phyloP scores from a whole-genome alignment of 2,113 vertebrate genomes.

The Callaeas wilsoni region DNA sequence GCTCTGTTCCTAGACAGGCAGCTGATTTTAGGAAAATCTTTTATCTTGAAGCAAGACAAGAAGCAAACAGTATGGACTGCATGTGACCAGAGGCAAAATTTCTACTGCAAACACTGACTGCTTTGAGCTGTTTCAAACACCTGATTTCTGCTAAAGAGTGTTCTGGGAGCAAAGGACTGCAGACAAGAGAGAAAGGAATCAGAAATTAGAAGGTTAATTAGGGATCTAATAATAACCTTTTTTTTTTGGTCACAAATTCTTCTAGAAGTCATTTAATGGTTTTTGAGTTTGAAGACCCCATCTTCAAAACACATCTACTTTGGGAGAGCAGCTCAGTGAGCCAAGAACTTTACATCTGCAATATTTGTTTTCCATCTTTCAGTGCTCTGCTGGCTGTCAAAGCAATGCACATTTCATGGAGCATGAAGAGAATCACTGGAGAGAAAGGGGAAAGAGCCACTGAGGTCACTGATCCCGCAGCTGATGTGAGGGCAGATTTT shows the following conservation, averaged over 20 bases:
- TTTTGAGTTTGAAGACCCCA: neutral
- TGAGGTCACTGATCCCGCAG: neutral
- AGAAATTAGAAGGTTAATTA: neutral
- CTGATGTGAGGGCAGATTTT: neutral
- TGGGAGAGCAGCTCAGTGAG: neutral
- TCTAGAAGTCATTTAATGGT: neutral
- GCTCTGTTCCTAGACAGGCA: neutral
- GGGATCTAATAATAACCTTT: neutral
- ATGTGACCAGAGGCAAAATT: neutral
- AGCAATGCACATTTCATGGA: constrained; percentile 5
- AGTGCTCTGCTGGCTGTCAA: constrained; percentile 17
- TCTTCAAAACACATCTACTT: neutral
- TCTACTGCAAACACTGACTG: neutral
- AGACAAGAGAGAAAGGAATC: neutral
- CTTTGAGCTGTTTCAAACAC: neutral
- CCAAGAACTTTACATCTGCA: neutral
- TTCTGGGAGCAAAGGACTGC: neutral
- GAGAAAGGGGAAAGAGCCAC: constrained; percentile 6
- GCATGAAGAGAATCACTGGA: constrained; percentile 1
- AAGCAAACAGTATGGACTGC: neutral
- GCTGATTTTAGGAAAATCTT: neutral
- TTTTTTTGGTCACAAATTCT: neutral
- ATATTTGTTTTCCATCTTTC: neutral
- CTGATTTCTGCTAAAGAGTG: neutral
- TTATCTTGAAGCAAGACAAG: neutral